Evolutionary conservation across 2,113 vertebrate genomes (phyloP), one percentile per base, ranked within the genome.

Genomic region (Cinclus cinclus): DNA sequence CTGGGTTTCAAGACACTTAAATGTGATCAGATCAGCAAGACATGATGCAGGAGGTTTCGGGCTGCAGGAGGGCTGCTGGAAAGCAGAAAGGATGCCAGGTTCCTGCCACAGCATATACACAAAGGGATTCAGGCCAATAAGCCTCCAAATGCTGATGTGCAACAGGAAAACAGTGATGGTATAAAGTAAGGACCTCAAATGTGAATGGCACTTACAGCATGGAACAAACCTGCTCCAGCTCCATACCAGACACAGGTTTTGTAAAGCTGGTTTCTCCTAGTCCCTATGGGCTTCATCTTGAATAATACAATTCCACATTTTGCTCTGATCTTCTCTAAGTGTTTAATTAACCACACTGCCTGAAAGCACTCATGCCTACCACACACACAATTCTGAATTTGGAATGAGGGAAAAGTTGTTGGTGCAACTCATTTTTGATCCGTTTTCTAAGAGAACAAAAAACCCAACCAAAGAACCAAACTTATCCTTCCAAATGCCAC

Each of bases 181-280:
- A 16, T 1, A 1, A 82, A 81, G 11, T 1, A 30, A 23, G 28
- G 39, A 39, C 7, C 49, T 85, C 35, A 21, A 16, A 42, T 2
- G 20, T 9, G 37, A 55, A 50, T 0, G 3, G 23, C 67, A 25
- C 69, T 78, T 41, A 6, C 30, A 35, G 35, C 0, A 20, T 2
- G 7, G 30, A 53, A 71, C 18, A 75, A 75, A 52, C 30, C 18
- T 28, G 33, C 67, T 79, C 30, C 46, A 85, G 44, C 30, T 56
- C 42, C 53, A 7, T 1, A 39, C 19, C 58, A 52, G 16, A 60
- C 1, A n/a, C 0, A 0, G 3, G 27, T 11, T 68, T 88, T 52
- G 33, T n/a, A 47, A 37, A 73, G 17, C 7, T 49, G 3, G 0
- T 53, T 92, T 41, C 52, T 52, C 44, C 28, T 10, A 30, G 21